Conservation (phyloP, 2,797 vertebrate species). For the Oophaga sylvatica region DNA sequence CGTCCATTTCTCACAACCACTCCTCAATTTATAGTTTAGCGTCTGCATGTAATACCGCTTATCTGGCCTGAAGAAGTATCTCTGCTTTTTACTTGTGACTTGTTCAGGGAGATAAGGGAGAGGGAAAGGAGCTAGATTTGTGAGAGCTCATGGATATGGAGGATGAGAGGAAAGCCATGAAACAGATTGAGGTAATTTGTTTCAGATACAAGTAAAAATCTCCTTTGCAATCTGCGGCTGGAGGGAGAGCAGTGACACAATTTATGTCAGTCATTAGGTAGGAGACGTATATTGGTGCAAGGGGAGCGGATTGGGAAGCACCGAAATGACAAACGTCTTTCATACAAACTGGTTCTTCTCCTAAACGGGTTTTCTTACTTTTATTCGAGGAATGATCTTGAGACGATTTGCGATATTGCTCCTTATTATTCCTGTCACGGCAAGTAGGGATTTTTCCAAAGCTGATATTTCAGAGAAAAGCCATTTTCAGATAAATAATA, state of each 20-base stretch:
- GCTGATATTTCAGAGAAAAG: not conserved
- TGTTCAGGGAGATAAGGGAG: not conserved
- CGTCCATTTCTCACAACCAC: not conserved
- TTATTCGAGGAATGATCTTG: not conserved
- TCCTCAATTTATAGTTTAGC: not conserved
- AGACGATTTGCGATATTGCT: slow-evolving; percentile 17
- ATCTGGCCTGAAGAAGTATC: not conserved
- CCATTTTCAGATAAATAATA: slow-evolving; percentile 12
- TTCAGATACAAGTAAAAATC: slow-evolving; percentile 47
- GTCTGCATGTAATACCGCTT: not conserved
- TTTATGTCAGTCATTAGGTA: slow-evolving; percentile 58
- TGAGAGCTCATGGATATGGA: not conserved
- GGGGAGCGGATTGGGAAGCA: slow-evolving; percentile 23
- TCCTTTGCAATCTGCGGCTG: slow-evolving; percentile 43
- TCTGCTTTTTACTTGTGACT: not conserved
- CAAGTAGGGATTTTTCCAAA: slow-evolving; percentile 17
- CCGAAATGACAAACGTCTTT: slow-evolving; percentile 24
- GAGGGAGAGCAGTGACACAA: slow-evolving; percentile 41
- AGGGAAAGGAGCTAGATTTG: not conserved
- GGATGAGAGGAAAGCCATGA: slow-evolving; percentile 6
- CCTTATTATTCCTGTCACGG: slow-evolving; percentile 11
- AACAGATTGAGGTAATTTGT: slow-evolving; percentile 50
- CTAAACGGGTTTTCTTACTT: not conserved
- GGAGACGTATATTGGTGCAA: slow-evolving; percentile 40
- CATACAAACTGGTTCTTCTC: slow-evolving; percentile 14